A percentile compares a stretch with the other conserved stretches of the same genome.
phyloP scores from a whole-genome alignment of 2,888 invertebrate genomes.

The Drosophila birchii region DNA sequence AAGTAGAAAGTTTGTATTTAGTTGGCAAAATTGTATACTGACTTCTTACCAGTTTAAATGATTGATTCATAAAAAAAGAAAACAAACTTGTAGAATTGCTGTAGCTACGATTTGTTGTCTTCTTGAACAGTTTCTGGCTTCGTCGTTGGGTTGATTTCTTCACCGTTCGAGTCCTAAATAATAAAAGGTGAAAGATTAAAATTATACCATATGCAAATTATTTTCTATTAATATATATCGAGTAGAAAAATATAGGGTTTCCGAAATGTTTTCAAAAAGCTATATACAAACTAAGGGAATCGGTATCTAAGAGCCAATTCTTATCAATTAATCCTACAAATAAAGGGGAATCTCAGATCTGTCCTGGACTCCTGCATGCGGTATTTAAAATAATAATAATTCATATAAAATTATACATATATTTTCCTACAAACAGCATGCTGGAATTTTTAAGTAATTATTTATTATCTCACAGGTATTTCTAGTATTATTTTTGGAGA shows the following conservation, averaged over 20 bases:
- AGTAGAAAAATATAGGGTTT: neutral
- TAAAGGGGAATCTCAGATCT: neutral
- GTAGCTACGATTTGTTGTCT: conserved; percentile 7
- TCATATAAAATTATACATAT: neutral
- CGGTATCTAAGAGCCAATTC: conserved; percentile 5
- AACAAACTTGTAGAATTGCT: neutral
- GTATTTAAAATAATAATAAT: neutral
- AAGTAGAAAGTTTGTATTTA: neutral
- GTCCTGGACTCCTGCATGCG: conserved; percentile 1
- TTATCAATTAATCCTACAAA: neutral
- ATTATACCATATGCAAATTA: neutral
- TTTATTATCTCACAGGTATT: neutral
- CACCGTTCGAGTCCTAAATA: conserved; percentile 42
- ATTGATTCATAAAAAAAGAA: neutral
- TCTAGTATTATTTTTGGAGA: neutral
- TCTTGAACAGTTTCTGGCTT: conserved; percentile 5
- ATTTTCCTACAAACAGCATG: neutral
- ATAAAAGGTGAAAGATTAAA: neutral
- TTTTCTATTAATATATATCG: neutral
- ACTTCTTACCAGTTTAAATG: neutral
- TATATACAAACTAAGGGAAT: conserved; percentile 2
- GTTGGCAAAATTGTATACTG: neutral
- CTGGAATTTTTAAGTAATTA: neutral
- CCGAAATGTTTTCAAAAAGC: neutral
- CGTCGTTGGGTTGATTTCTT: conserved; percentile 3